Conservation (phyloP, 2,797 vertebrate genomes). For the Pseudopleuronectes americanus region DNA sequence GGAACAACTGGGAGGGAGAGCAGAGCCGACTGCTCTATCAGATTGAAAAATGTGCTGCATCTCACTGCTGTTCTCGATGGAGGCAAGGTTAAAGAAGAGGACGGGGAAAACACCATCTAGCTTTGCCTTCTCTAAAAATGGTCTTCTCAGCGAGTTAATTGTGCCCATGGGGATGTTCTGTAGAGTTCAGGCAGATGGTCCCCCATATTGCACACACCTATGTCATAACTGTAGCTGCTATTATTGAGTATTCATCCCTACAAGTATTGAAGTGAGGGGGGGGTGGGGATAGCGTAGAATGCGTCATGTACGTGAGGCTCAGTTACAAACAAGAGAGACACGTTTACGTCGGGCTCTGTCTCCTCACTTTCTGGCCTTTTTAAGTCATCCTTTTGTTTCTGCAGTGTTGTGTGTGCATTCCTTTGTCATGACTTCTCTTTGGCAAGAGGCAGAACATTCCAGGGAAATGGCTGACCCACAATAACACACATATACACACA, state of each 20-base stretch:
- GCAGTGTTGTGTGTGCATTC: slow-evolving; percentile 78
- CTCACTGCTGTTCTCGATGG: slow-evolving; percentile 7
- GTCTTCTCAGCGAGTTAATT: not conserved
- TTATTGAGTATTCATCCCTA: not conserved
- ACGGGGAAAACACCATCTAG: not conserved
- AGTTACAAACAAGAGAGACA: slow-evolving; percentile 6
- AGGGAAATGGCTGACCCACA: slow-evolving; percentile 83
- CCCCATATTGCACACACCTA: slow-evolving; percentile 15
- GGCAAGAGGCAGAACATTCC: slow-evolving; percentile 80
- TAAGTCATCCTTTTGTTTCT: slow-evolving; percentile 82
- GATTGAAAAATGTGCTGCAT: slow-evolving; percentile 12
- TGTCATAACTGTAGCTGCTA: not conserved
- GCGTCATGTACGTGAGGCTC: not conserved
- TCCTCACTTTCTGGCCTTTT: slow-evolving; percentile 79
- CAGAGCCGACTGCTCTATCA: slow-evolving; percentile 35
- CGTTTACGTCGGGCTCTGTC: slow-evolving; percentile 3
- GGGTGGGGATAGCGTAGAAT: not conserved
- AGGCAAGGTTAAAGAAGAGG: not conserved
- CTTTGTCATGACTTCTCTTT: slow-evolving; percentile 82
- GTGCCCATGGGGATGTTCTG: not conserved
- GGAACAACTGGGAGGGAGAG: slow-evolving; percentile 39
- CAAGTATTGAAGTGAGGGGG: not conserved
- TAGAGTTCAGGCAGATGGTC: slow-evolving; percentile 26
- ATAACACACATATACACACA: slow-evolving; percentile 69
- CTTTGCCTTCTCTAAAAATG: slow-evolving; percentile 6